phyloP scores from a whole-genome alignment of 1,140 invertebrate genomes.

The Bombus turneri region DNA sequence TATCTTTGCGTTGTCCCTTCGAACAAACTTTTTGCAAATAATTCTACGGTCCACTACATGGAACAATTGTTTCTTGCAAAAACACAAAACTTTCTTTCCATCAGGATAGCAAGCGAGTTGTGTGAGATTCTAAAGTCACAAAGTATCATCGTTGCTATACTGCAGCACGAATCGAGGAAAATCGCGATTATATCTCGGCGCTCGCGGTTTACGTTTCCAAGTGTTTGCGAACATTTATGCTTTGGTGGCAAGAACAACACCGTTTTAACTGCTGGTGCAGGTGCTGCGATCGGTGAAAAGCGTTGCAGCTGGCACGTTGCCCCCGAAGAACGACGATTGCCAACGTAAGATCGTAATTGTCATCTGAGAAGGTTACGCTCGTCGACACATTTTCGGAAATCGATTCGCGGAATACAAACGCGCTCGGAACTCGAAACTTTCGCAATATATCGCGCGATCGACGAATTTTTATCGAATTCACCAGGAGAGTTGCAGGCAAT shows the following conservation, averaged over 20 bases:
- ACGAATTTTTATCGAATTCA: conserved; percentile 3
- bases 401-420: not conserved
- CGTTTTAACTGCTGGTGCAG: conserved; percentile 44
- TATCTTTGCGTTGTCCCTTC: no score
- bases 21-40: no score
- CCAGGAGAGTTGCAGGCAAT: not conserved
- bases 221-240: conserved; percentile 32
- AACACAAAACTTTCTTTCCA: not conserved
- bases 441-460: not conserved
- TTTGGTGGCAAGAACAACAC: conserved; percentile 8
- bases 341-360: conserved; percentile 19
- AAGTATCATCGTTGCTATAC: not conserved
- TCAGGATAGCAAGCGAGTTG: not conserved
- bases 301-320: conserved; percentile 37
- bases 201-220: conserved; percentile 7
- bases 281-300: conserved; percentile 37
- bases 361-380: not conserved
- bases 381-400: not conserved
- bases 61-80: no score
- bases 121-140: no score
- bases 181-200: not conserved
- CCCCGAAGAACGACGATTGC: conserved; percentile 23
- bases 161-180: not conserved
- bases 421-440: not conserved
- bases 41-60: no score